phyloP scores from a whole-genome alignment of 1,140 invertebrate genomes.

The Paraescarpia echinospica region DNA sequence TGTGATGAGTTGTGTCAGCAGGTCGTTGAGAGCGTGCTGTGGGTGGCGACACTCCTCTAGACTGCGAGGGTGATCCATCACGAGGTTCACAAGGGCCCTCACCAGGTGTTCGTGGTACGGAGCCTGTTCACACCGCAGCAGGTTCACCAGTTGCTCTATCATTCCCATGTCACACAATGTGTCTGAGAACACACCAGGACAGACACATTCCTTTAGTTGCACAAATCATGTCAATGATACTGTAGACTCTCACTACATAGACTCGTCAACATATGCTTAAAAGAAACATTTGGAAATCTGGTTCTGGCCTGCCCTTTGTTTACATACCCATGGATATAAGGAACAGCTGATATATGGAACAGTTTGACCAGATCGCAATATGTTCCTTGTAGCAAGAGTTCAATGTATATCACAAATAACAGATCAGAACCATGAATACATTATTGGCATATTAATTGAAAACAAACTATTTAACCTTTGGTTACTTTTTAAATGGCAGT shows the following conservation, averaged over 20 bases:
- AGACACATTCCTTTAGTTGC: neutral
- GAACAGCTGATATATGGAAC: too few species aligned
- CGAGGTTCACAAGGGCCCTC: conserved; percentile 60
- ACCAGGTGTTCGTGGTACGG: conserved; percentile 64
- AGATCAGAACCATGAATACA: neutral
- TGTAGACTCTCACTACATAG: too few species aligned
- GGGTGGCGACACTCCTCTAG: conserved; percentile 60
- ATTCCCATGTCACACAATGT: conserved; percentile 65
- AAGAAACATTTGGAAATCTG: too few species aligned
- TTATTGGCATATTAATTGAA: neutral
- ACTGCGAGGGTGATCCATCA: conserved; percentile 59
- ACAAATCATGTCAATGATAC: neutral
- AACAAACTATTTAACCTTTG: neutral
- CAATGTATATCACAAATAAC: neutral
- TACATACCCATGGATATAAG: too few species aligned
- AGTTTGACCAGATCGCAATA: too few species aligned
- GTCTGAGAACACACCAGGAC: conserved; percentile 43
- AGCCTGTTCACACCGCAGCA: conserved; percentile 58
- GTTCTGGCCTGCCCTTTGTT: too few species aligned
- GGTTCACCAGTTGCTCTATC: conserved; percentile 62
- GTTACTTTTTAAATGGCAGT: neutral
- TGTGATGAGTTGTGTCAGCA: conserved; percentile 56
- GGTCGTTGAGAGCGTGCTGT: conserved; percentile 58
- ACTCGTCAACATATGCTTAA: too few species aligned
- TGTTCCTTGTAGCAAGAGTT: too few species aligned